phyloP scores from a whole-genome alignment of 2,797 vertebrate species.

The Anisognathus igniventris region DNA sequence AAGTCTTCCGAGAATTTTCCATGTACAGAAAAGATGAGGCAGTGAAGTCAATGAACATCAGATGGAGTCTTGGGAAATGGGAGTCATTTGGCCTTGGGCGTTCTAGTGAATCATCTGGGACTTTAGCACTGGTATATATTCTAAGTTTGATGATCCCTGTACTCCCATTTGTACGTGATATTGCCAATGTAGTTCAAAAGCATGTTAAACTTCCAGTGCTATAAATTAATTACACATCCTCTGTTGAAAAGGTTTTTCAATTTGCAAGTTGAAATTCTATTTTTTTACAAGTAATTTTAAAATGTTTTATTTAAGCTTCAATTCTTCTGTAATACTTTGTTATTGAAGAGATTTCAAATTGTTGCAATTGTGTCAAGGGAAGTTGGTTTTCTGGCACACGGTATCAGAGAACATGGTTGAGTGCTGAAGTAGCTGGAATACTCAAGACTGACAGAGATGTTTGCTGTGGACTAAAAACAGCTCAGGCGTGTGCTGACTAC shows the following conservation, averaged over 20 bases:
- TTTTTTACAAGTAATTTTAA: background rate
- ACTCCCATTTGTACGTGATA: background rate
- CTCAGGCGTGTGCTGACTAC: background rate
- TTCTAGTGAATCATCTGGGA: background rate
- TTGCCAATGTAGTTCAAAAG: background rate
- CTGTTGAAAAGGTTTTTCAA: background rate
- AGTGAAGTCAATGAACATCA: background rate
- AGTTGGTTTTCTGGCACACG: background rate
- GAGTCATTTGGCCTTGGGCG: background rate
- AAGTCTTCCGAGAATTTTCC: background rate
- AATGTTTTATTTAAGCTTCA: background rate
- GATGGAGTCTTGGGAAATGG: background rate
- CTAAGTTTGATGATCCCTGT: background rate
- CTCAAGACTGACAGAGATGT: background rate
- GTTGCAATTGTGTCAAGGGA: background rate
- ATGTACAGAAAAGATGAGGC: background rate
- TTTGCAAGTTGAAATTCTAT: background rate
- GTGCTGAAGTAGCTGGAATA: background rate
- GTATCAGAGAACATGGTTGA: background rate
- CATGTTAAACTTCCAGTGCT: background rate
- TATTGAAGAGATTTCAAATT: background rate
- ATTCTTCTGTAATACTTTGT: background rate
- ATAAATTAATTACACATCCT: background rate
- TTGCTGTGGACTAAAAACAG: slow-evolving; percentile 3
- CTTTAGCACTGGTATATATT: background rate